These are phyloP conservation scores for Glyptemys insculpta DNA, from an alignment of 2,797 vertebrate genomes.

Conservation along the genomic window DNA sequence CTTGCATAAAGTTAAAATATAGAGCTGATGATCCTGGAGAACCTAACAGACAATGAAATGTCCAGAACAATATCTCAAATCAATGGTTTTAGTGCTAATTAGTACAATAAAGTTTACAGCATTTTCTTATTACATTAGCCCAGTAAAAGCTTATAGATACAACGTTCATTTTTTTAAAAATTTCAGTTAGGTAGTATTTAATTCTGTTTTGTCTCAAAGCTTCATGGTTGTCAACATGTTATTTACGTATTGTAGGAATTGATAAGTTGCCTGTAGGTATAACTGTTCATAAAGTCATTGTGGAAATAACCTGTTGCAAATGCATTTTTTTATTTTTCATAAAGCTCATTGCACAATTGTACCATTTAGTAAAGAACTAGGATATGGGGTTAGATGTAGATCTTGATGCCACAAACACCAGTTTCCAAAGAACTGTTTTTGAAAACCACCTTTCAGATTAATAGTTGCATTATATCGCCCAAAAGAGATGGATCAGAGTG, in stretches of 20 bases:
- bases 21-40: not conserved
- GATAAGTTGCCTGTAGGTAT: not conserved
- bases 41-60: not conserved
- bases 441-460: slow-evolving; percentile 26
- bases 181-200: not conserved
- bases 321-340: not conserved
- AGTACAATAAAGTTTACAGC: not conserved
- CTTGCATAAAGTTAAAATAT: not conserved
- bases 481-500: slow-evolving; percentile 16
- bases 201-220: not conserved
- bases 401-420: slow-evolving; percentile 37
- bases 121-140: not conserved
- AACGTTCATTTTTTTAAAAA: not conserved
- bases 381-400: slow-evolving; percentile 1
- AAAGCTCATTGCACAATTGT: slow-evolving; percentile 1
- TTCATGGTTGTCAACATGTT: not conserved
- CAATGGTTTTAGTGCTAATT: not conserved
- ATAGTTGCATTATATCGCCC: slow-evolving; percentile 10
- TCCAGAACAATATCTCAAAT: not conserved
- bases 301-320: slow-evolving; percentile 18
- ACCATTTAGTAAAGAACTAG: slow-evolving; percentile 16
- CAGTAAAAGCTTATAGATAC: not conserved
- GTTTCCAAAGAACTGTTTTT: slow-evolving; percentile 64
- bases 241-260: not conserved
- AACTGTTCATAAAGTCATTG: not conserved